Percentiles rank a stretch among this genome's conserved stretches.
Conservation (phyloP, 2,888 invertebrate species). For the Tuberolachnus salignus region DNA sequence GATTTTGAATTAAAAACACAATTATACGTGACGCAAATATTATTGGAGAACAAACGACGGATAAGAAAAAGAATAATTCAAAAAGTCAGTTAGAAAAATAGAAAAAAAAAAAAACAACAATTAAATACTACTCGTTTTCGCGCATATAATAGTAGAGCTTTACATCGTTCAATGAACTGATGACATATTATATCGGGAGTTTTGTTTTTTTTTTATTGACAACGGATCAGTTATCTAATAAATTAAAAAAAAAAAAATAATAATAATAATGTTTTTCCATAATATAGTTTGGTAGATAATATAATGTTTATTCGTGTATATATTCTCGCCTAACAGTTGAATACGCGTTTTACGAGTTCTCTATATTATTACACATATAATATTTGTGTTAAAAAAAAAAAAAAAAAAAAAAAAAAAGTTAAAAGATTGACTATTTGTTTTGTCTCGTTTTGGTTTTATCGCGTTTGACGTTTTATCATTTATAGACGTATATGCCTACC, state of each 20-base stretch:
- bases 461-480: not conserved
- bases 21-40: not conserved
- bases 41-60: not conserved
- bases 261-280: not conserved
- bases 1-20: too few relatives aligned
- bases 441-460: not conserved
- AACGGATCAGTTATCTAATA: not conserved
- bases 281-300: not conserved
- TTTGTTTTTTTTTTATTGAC: constrained; percentile 4
- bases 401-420: too few relatives aligned
- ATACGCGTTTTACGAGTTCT: too few relatives aligned
- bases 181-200: not conserved
- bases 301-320: too few relatives aligned
- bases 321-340: too few relatives aligned
- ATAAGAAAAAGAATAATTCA: not conserved
- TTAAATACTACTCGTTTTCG: constrained; percentile 29
- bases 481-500: not conserved
- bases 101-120: not conserved
- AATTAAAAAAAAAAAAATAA: not conserved
- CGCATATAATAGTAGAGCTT: constrained; percentile 10
- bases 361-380: too few relatives aligned
- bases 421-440: too few relatives aligned
- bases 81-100: too few relatives aligned
- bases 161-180: not conserved
- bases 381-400: too few relatives aligned